Base-by-base conservation (phyloP, 1,140 invertebrate species). In the Orius laevigatus region DNA sequence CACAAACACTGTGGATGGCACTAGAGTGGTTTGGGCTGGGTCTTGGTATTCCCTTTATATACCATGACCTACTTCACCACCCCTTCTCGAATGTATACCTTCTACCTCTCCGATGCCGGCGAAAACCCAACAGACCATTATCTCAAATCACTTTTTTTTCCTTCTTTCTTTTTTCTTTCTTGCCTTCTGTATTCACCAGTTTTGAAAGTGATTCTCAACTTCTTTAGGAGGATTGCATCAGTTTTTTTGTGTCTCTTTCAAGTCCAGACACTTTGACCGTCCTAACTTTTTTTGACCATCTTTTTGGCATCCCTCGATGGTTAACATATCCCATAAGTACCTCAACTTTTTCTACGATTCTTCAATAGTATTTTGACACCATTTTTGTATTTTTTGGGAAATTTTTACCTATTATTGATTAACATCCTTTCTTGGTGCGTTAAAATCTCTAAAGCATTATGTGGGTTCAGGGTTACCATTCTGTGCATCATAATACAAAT, bases 21-120 rank as follows among this genome's bases (percentile, higher is more conserved):
- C 43, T 45, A 25, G 19, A 45, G 43, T 45, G 43, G 43, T 12
- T 45, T 45, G 11, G 16, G 36, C 12, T 45, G 34, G 52, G 41
- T 41, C n/a, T n/a, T 31, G 39, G 48, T 44, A 46, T 41, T 44
- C 42, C 12, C 48, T 34, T 45, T 53, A 43, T 53, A 53, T 53
- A 53, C 33, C 8, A 14, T 53, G 52, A 53, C 52, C 52, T 35
- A 53, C 52, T 53, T 53, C 25, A 20, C 40, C 15, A 12, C 31
- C 39, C 33, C 12, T 38, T 18, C 20, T 32, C 25, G 25, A n/a
- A n/a, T n/a, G 25, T 8, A 8, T 25, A 25, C 25, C 25, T 25
- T 25, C 25, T 25, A 25, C 25, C 25, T 25, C 25, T 25, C 25
- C 25, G 25, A 25, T 25, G 25, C 25, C 25, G 25, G 25, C 25